Base-by-base conservation (phyloP, 2,113 vertebrate species). In the Aspiorhynchus laticeps region DNA sequence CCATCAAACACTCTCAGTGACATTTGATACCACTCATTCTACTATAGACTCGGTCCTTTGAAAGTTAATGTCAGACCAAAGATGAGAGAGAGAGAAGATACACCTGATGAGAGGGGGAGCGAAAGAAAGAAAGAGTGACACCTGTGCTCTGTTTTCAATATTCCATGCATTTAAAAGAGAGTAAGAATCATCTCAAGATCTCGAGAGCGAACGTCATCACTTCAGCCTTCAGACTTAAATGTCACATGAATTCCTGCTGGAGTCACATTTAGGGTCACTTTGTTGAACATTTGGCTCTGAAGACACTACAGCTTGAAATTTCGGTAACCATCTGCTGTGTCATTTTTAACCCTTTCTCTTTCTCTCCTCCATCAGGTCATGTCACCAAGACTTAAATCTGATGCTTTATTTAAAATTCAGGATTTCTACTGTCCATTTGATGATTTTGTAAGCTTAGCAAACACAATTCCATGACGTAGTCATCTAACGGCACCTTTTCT, bases 61-160 rank as follows among this genome's bases (percentile, higher is more conserved):
- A 81, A 81, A 81, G 59, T 81, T 81, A 65, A 81, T 65, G 80
- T 65, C 80, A 81, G n/a, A 28, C 56, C n/a, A 81, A 26, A 81
- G n/a, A 81, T 81, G 33, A 65, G 21, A 46, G 24, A 46, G 24
- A 41, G 7, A 26, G 33, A 63, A 38, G 31, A 80, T 38, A 41
- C 10, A 56, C 51, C 2, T 56, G 28, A 79, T 41, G 28, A 33
- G 19, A 56, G 17, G 19, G 4, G 10, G 7, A 61, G 31, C 5
- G 33, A 61, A 28, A 61, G 51, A 80, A 61, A 80, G 9, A 33
- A 78, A 78, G 36, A 63, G 53, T 26, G 51, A 73, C 83, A 69
- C 41, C 65, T 71, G 4, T 67, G 38, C 41, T 36, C 81, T 83
- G 41, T 31, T 69, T 83, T 83, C 43, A 56, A 78, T 56, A 78